Evolutionary conservation across 2,888 invertebrate genomes (phyloP).

Genomic region (Acanthosepion lycidas): DNA sequence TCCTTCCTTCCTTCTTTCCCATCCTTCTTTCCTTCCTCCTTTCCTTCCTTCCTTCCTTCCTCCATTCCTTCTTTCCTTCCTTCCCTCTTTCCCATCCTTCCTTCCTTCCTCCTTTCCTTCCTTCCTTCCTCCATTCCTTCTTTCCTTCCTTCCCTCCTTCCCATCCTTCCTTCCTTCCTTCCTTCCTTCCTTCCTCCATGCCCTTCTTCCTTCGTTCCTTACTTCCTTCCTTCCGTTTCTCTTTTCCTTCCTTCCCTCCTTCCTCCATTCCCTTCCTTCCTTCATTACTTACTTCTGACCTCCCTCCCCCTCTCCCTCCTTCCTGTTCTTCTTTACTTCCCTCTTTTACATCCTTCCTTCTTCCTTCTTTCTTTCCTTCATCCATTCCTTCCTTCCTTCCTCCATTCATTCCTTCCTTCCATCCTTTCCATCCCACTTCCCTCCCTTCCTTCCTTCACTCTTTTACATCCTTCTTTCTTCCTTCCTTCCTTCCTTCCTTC

Average conservation of each 20-base stretch:
- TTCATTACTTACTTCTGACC: too few relatives aligned
- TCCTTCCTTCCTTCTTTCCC: background rate
- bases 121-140: background rate
- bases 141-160: background rate
- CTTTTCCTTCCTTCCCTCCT: background rate
- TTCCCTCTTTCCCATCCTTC: background rate
- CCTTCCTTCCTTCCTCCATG: background rate
- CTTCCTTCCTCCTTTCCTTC: background rate
- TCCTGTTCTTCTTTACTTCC: background rate
- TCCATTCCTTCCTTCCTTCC: background rate
- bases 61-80: background rate
- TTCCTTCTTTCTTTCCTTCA: too few relatives aligned
- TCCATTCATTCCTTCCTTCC: background rate
- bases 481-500: background rate
- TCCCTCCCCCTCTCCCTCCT: too few relatives aligned
- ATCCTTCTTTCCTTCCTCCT: background rate
- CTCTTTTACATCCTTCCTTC: too few relatives aligned
- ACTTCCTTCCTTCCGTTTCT: background rate
- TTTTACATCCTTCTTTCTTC: too few relatives aligned
- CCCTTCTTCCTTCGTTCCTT: background rate
- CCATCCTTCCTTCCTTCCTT: background rate
- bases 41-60: background rate
- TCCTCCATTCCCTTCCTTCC: background rate
- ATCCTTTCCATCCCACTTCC: fast-evolving
- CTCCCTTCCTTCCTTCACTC: background rate